A percentile compares a stretch with the other conserved stretches of the same genome.
phyloP scores from a whole-genome alignment of 1,140 invertebrate genomes.

The Zelostemma sp. region DNA sequence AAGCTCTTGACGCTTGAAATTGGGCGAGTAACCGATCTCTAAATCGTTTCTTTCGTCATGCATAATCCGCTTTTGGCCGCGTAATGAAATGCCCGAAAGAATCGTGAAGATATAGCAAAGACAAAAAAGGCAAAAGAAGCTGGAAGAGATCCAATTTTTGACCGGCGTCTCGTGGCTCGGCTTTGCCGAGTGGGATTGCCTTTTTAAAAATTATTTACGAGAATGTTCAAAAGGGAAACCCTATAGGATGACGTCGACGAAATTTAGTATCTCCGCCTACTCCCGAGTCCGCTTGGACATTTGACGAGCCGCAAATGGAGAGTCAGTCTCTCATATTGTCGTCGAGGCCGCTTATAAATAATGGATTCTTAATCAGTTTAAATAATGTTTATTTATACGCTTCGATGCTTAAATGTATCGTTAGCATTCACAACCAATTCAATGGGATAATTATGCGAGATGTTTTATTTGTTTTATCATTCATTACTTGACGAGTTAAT shows the following conservation, averaged over 20 bases:
- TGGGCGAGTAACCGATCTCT: constrained; percentile 7
- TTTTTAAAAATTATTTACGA: constrained; percentile 51
- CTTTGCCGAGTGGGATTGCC: constrained; percentile 25
- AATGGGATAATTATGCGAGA: background rate
- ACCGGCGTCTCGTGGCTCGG: constrained; percentile 17
- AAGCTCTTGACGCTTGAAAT: constrained; percentile 4
- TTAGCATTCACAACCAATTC: no score
- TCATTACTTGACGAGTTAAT: constrained; percentile 29
- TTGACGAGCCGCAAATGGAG: constrained; percentile 41
- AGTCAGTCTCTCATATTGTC: constrained; percentile 39
- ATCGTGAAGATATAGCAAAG: constrained; percentile 20
- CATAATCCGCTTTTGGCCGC: constrained; percentile 33
- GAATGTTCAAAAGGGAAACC: constrained; percentile 48
- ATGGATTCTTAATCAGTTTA: constrained; percentile 11
- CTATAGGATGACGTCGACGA: constrained; percentile 48
- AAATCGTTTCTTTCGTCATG: constrained; percentile 36
- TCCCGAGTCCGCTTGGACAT: constrained; percentile 22
- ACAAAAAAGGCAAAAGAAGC: constrained; percentile 7
- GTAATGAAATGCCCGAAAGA: constrained; percentile 32
- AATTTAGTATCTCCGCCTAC: constrained; percentile 43
- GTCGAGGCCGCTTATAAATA: constrained; percentile 34
- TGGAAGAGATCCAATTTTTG: constrained; percentile 1
- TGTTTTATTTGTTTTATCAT: background rate
- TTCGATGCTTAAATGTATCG: background rate
- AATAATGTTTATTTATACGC: constrained; percentile 1